These are phyloP conservation scores for Paedocypris sp. DNA, from an alignment of 2,113 vertebrate genomes.

Conservation along the genomic window DNA sequence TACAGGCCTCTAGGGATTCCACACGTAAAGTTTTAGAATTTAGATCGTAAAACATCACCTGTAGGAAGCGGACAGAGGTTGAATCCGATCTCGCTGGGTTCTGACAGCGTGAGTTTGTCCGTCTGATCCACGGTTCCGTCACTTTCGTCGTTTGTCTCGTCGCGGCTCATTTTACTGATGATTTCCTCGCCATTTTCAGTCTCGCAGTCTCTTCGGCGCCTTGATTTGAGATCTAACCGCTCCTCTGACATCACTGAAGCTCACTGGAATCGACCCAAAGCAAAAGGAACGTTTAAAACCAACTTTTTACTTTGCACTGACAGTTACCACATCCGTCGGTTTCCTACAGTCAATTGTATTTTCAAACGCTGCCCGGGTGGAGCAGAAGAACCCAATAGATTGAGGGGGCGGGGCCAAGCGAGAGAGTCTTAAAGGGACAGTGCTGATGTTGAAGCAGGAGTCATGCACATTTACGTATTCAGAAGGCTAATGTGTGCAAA, in stretches of 20 bases:
- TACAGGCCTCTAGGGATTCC: too few species aligned
- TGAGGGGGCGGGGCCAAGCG: not conserved
- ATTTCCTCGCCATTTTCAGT: not conserved
- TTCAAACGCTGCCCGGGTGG: conserved; percentile 22
- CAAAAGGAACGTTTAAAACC: not conserved
- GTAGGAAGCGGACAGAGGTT: not conserved
- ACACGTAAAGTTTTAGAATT: not conserved
- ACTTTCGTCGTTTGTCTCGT: not conserved
- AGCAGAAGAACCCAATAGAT: conserved; percentile 14
- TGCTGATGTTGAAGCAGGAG: too few species aligned
- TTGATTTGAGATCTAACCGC: not conserved
- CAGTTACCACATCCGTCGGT: not conserved
- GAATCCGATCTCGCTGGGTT: not conserved
- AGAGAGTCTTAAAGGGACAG: not conserved
- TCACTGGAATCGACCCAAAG: not conserved
- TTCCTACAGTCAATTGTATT: not conserved
- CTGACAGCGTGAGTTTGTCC: not conserved
- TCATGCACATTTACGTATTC: too few species aligned
- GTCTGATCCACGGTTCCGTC: not conserved
- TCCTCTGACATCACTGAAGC: not conserved
- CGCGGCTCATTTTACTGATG: not conserved
- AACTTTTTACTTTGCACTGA: not conserved
- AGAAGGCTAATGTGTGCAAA: too few species aligned
- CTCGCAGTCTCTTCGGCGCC: not conserved
- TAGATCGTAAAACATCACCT: not conserved